Evolutionary conservation across 2,888 invertebrate species (phyloP), one percentile per base, ranked within the genome.

Genomic region (Drosophila macrospina): DNA sequence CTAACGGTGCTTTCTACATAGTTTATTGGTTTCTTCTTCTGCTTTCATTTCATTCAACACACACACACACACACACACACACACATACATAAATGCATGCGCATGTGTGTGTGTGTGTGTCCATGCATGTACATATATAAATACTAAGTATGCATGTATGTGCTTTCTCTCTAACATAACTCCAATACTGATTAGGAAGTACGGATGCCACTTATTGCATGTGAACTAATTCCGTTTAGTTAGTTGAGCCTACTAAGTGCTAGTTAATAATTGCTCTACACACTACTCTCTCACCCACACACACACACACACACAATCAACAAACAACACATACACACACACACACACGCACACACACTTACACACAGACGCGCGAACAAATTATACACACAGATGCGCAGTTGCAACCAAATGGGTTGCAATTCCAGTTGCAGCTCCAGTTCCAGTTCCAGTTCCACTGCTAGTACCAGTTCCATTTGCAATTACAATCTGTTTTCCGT

Each of bases 121-220:
- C 16, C 28, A 7, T 30, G 15, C 16, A 11, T 47, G n/a, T 47
- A 15, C 5, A 16, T 50, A 24, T 50, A 24, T 13, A 30, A 7
- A 24, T 42, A 24, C 5, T 24, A 32, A 10, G 8, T 48, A 36
- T 37, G 13, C 13, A 16, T 55, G 20, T 42, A 44, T 37, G 36
- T 36, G 36, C 24, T 45, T 11, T 37, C 30, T 37, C 30, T 57
- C 74, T 64, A 74, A 51, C 41, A 54, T 50, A 52, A 39, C n/a
- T 52, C 32, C 65, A 78, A 81, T 81, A 78, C 78, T 81, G 74
- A 51, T 74, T 59, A 47, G 74, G 78, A 80, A 80, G 63, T 67
- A 64, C 66, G 66, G 28, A 61, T 60, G 52, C 61, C 59, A 59
- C 32, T 37, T 51, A 71, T 76, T 77, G 66, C 66, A 30, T 44